A percentile compares a stretch with the other conserved stretches of the same genome.
Conservation (phyloP, 2,113 vertebrate species). For the Dipodomys ordii region DNA sequence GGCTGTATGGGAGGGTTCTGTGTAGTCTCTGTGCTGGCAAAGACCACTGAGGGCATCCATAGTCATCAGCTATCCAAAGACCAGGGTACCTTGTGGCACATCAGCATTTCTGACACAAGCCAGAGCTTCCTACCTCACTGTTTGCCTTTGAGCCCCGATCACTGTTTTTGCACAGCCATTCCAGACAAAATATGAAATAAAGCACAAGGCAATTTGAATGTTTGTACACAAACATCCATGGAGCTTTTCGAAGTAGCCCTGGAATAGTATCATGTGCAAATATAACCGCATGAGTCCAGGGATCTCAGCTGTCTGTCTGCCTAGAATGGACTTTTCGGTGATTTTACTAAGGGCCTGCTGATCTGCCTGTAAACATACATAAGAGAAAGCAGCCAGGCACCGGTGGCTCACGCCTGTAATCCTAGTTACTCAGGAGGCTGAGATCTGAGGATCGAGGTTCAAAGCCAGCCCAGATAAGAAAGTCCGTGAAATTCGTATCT, state of each 20-base stretch:
- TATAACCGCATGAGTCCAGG: accelerated
- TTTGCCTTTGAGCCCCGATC: not conserved
- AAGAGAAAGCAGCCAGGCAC: too few relatives aligned
- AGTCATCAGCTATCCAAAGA: too few relatives aligned
- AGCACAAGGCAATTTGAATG: not conserved
- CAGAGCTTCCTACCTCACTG: not conserved
- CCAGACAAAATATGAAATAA: not conserved
- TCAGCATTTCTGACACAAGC: not conserved
- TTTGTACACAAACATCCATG: accelerated
- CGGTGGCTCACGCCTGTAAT: too few relatives aligned
- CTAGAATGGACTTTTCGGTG: not conserved
- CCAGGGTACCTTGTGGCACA: accelerated
- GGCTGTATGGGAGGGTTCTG: not conserved
- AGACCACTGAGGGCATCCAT: accelerated
- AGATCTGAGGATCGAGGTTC: too few relatives aligned
- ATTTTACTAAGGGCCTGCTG: not conserved
- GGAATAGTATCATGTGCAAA: too few relatives aligned
- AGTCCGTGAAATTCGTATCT: too few relatives aligned
- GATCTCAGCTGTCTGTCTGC: too few relatives aligned
- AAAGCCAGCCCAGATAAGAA: too few relatives aligned
- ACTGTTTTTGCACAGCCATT: not conserved
- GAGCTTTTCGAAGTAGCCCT: not conserved
- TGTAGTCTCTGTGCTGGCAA: too few relatives aligned
- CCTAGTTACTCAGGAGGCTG: too few relatives aligned
- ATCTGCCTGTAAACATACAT: accelerated